Conservation (phyloP, 2,797 vertebrate genomes). For the Megalops cyprinoides region DNA sequence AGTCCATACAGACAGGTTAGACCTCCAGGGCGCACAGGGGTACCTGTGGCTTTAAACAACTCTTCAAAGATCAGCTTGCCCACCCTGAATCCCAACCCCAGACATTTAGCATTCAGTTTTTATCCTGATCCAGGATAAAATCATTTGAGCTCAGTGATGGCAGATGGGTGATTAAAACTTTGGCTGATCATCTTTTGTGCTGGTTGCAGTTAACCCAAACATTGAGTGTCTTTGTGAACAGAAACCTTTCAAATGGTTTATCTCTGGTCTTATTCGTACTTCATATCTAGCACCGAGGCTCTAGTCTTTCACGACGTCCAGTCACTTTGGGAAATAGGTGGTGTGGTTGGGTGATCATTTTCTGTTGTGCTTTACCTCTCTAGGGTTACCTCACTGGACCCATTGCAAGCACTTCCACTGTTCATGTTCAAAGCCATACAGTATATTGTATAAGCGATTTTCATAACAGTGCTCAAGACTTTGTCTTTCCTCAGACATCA, state of each 20-base stretch:
- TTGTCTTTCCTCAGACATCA: neutral
- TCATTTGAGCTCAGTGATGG: slow-evolving; percentile 8
- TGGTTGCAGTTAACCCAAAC: neutral
- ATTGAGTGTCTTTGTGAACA: neutral
- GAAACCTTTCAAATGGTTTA: neutral
- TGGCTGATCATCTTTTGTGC: slow-evolving; percentile 22
- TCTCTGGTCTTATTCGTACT: neutral
- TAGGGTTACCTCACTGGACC: neutral
- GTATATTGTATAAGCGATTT: neutral
- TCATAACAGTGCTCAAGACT: neutral
- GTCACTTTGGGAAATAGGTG: no score
- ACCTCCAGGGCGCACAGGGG: slow-evolving; percentile 28
- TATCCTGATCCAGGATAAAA: no score
- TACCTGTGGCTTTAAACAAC: no score
- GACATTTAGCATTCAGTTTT: no score
- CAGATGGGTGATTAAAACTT: slow-evolving; percentile 41
- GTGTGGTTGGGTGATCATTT: neutral
- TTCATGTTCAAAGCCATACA: neutral
- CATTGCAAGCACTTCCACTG: neutral
- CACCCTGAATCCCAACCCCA: no score
- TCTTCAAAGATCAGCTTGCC: no score
- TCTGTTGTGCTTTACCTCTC: neutral
- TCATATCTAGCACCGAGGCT: neutral
- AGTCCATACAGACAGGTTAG: slow-evolving; percentile 38
- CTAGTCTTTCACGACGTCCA: no score